Base-by-base conservation (phyloP, 2,113 vertebrate species). In the Clarias batrachus region DNA sequence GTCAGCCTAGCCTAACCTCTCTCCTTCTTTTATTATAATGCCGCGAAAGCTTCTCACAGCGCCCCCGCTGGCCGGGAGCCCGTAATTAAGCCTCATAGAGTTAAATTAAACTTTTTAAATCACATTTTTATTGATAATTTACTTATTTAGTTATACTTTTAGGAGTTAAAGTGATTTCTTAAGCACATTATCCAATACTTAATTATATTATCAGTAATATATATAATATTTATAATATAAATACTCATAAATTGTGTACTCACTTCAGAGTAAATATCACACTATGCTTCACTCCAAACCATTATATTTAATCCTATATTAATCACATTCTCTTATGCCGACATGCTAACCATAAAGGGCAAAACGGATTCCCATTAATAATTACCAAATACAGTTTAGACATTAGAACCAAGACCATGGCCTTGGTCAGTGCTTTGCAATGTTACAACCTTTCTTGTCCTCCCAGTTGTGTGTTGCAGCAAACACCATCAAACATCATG, bases 381-480 rank as follows among this genome's bases (percentile, higher is more conserved):
- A 78, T 79, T 33, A 33, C n/a, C 78, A 60, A 60, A 23, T 33
- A 21, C 19, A 21, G 27, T 60, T 78, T 19, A 30, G n/a, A 30
- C 54, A 57, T 78, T 23, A 13, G 21, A 37, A 60, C 17, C 56
- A 80, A 21, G 27, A 19, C 10, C 23, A 8, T 37, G 27, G 13
- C 21, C 62, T 52, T n/a, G 62, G 60, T 66, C 62, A 21, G 10
- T 71, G 62, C 48, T 82, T 54, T 60, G 65, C 48, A 80, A 19
- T 56, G 17, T 56, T 57, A 23, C 27, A 83, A 83, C 82, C 63
- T 83, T 56, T 68, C 25, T 63, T 82, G 81, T 82, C 63, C 48
- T 82, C 63, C 41, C 48, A 68, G 37, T 57, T 56, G 9, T 33
- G 65, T 83, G 41, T 25, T 68, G 63, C 63, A 83, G 27, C 63